Base-by-base conservation (phyloP, 2,113 vertebrate species). In the Microtus pennsylvanicus region DNA sequence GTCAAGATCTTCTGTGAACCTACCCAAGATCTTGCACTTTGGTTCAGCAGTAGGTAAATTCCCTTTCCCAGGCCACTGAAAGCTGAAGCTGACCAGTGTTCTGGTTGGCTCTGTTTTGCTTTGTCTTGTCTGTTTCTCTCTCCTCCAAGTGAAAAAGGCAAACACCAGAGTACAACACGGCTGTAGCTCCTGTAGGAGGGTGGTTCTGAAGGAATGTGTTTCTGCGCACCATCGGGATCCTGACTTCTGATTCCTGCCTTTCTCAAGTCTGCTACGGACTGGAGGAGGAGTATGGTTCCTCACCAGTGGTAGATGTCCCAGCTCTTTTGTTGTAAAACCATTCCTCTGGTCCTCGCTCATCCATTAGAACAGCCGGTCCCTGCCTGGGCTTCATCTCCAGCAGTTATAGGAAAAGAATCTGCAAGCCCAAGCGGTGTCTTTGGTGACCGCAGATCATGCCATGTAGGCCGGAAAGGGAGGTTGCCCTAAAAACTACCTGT, bases 171-270 rank as follows among this genome's bases (percentile, higher is more conserved):
- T 28, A 14, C 22, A 4, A 24, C 4, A 0, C 26, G 24, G 5
- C 30, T 0, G 0, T 2, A 6, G 13, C 14, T 28, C 26, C 72
- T 13, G 12, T 4, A 55, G 47, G 1, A 81, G 76, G 47, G 8
- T 11, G 0, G 14, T 80, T 55, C 12, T 50, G 28, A 1, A 14
- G 33, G 16, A 9, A 45, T 35, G 17, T 10, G 1, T 8, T 93
- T 55, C 76, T 78, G 47, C 11, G 26, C 17, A 4, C 13, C 28
- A 45, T 13, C 35, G 2, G 17, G 30, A 47, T 26, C n/a, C 72
- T 17, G 45, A 8, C 33, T 21, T 55, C 5, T 5, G 16, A 55
- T 55, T 35, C 67, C 52, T 80, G 1, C 28, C 7, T 65, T 35
- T 47, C 61, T 67, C 16, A 26, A 28, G 45, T 2, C 61, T 35